Conservation (phyloP, 2,797 vertebrate genomes). For the Oceanodroma leucorhoa region DNA sequence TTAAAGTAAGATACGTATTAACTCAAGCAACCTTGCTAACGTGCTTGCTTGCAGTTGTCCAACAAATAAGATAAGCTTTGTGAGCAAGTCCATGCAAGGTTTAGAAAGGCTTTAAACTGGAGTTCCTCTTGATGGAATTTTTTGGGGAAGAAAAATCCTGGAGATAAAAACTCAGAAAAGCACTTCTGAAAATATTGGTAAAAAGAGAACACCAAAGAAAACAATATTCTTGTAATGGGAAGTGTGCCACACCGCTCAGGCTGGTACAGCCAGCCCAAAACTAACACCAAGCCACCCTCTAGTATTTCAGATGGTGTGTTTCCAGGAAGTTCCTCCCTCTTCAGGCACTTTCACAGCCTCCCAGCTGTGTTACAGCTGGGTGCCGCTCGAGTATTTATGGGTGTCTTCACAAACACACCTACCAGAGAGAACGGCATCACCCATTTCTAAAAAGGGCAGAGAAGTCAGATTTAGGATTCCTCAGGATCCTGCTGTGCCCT, state of each 20-base stretch:
- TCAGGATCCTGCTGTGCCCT: neutral
- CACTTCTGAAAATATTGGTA: neutral
- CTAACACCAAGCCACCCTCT: neutral
- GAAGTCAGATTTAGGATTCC: neutral
- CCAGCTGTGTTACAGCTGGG: neutral
- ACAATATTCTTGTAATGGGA: neutral
- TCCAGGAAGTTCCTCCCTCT: neutral
- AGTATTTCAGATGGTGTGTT: neutral
- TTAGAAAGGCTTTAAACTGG: neutral
- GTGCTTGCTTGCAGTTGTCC: neutral
- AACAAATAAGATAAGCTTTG: neutral
- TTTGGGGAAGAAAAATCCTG: neutral
- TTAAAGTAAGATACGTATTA: neutral
- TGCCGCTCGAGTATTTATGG: neutral
- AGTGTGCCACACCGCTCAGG: neutral
- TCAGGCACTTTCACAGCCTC: neutral
- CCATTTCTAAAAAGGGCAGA: neutral
- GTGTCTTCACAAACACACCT: neutral
- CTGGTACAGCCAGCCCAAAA: neutral
- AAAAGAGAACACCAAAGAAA: neutral
- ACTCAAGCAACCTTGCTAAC: neutral
- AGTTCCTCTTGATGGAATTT: neutral
- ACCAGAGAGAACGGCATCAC: neutral
- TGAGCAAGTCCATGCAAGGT: neutral
- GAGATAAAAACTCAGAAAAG: neutral